Evolutionary conservation across 2,888 invertebrate species (phyloP).

Genomic region (Drosophila imparisetae): DNA sequence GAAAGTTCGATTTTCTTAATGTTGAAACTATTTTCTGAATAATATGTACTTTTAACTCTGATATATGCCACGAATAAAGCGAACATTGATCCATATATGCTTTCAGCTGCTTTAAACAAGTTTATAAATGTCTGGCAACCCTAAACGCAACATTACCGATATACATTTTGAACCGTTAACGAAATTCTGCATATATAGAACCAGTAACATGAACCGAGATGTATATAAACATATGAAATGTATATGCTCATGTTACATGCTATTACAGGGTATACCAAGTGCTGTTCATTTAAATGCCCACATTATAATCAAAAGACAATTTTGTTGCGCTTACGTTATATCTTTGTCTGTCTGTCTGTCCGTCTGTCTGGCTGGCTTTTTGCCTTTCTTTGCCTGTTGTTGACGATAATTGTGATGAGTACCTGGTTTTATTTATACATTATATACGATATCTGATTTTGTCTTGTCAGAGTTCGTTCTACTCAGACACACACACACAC

Average conservation of each 20-base stretch:
- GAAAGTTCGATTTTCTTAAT: neutral
- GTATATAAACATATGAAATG: too few relatives aligned
- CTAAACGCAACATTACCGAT: neutral
- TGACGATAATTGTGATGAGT: constrained; percentile 15
- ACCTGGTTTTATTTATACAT: constrained; percentile 11
- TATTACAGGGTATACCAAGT: constrained; percentile 12
- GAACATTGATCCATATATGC: neutral
- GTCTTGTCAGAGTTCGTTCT: neutral
- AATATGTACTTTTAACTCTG: neutral
- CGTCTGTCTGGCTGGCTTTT: neutral
- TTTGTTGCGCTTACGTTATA: constrained; percentile 29
- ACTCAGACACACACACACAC: neutral
- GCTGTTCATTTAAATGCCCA: constrained; percentile 21
- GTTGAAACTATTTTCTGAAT: neutral
- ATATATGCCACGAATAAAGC: neutral
- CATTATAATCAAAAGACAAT: constrained; percentile 36
- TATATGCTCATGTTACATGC: neutral
- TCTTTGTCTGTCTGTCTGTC: constrained; percentile 4
- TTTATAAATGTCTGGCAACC: neutral
- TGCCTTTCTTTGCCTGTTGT: neutral
- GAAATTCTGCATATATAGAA: neutral
- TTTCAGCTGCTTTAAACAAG: neutral
- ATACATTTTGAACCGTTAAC: neutral
- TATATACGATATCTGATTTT: constrained; percentile 13
- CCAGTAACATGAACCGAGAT: neutral